Evolutionary conservation across 2,797 vertebrate species (phyloP).

Genomic region (Pseudochirops corinnae): DNA sequence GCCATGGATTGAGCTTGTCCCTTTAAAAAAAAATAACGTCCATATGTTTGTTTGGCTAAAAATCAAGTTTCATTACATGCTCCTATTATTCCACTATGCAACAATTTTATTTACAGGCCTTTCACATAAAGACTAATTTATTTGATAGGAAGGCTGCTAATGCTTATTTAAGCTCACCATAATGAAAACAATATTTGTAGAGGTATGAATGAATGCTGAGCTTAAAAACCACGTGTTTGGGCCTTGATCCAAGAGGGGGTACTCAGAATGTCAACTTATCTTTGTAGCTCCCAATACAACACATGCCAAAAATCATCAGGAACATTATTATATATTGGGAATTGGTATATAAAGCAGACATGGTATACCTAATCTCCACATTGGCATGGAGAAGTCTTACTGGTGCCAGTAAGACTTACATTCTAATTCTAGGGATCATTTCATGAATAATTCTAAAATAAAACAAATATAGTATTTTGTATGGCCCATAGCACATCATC

Average conservation of each 20-base stretch:
- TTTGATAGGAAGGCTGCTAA: slow-evolving; percentile 84
- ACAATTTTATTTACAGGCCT: slow-evolving; percentile 83
- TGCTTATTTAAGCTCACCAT: slow-evolving; percentile 80
- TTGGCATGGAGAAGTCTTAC: not conserved
- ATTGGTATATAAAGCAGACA: not conserved
- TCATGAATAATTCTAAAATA: slow-evolving; percentile 47
- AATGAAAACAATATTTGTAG: slow-evolving; percentile 83
- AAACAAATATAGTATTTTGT: slow-evolving; percentile 41
- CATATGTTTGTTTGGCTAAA: slow-evolving; percentile 84
- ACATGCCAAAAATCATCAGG: slow-evolving; percentile 43
- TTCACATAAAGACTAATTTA: slow-evolving; percentile 84
- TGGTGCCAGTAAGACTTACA: slow-evolving; percentile 37
- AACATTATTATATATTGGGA: slow-evolving; percentile 29
- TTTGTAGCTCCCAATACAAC: slow-evolving; percentile 46
- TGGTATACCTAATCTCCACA: not conserved
- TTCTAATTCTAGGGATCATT: slow-evolving; percentile 51
- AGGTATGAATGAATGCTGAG: slow-evolving; percentile 76
- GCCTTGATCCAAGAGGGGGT: slow-evolving; percentile 65
- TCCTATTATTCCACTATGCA: slow-evolving; percentile 79
- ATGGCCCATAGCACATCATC: not conserved
- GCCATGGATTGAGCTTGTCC: slow-evolving; percentile 55
- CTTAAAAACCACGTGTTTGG: slow-evolving; percentile 66
- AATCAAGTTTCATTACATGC: slow-evolving; percentile 81
- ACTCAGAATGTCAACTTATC: slow-evolving; percentile 62
- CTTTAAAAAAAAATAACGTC: slow-evolving; percentile 76